phyloP scores from a whole-genome alignment of 2,888 invertebrate species.

The Globia sparganii region DNA sequence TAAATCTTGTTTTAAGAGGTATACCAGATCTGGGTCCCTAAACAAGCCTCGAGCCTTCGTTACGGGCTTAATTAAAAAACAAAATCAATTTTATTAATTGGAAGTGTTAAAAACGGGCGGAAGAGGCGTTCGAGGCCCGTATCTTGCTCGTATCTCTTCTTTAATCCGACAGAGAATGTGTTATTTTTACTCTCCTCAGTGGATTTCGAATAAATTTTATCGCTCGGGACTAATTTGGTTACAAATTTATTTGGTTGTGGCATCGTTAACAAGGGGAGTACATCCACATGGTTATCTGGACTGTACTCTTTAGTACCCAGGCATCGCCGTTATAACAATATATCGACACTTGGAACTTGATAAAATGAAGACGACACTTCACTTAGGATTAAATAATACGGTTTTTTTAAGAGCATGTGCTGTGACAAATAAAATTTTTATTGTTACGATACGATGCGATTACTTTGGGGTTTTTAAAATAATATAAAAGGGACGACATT shows the following conservation, averaged over 20 bases:
- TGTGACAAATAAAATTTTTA: conserved; percentile 84
- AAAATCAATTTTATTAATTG: conserved; percentile 91
- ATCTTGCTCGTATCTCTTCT: conserved; percentile 89
- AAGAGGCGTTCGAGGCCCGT: conserved; percentile 85
- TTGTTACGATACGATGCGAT: conserved; percentile 80
- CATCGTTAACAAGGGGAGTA: conserved; percentile 89
- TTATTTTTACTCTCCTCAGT: conserved; percentile 90
- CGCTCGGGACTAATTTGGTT: conserved; percentile 90
- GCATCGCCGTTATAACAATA: conserved; percentile 88
- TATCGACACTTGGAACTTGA: conserved; percentile 88
- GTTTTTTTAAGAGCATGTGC: conserved; percentile 82
- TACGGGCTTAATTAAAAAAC: conserved; percentile 90
- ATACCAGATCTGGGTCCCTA: conserved; percentile 85
- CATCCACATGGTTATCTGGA: conserved; percentile 88
- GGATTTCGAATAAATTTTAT: conserved; percentile 91
- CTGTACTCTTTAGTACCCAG: conserved; percentile 87
- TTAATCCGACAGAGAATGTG: conserved; percentile 90
- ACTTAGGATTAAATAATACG: conserved; percentile 89
- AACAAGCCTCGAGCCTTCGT: conserved; percentile 86
- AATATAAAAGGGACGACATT: conserved; percentile 76
- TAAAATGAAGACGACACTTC: conserved; percentile 89
- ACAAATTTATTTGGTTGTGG: conserved; percentile 90
- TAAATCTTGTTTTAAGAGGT: conserved; percentile 88
- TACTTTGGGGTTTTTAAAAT: conserved; percentile 79
- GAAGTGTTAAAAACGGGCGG: conserved; percentile 90